Conservation (phyloP, 2,888 invertebrate species). For the Eupithecia centaureata region DNA sequence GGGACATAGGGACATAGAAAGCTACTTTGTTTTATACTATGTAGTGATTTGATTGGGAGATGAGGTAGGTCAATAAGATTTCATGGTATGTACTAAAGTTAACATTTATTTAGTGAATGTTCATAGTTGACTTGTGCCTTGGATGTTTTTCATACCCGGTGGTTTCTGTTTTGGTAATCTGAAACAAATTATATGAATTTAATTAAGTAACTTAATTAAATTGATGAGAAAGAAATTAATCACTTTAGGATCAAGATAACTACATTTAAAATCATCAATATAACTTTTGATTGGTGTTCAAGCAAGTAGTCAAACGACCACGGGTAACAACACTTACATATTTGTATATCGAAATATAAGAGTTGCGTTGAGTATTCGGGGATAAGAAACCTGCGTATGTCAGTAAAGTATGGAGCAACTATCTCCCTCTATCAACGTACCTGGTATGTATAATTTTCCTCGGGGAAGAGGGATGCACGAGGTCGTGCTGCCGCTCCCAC, state of each 20-base stretch:
- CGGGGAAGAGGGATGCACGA: constrained; percentile 89
- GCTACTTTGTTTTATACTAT: too few relatives aligned
- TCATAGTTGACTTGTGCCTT: constrained; percentile 77
- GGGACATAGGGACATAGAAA: too few relatives aligned
- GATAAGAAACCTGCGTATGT: too few relatives aligned
- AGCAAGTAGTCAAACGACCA: too few relatives aligned
- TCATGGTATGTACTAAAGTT: constrained; percentile 4
- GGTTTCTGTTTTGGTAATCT: constrained; percentile 78
- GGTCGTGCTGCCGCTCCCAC: constrained; percentile 88
- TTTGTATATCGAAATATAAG: too few relatives aligned
- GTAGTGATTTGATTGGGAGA: background rate
- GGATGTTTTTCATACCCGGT: constrained; percentile 71
- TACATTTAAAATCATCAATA: too few relatives aligned
- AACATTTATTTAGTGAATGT: constrained; percentile 13
- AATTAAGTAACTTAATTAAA: background rate
- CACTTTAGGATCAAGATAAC: too few relatives aligned
- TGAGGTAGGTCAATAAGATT: constrained; percentile 5
- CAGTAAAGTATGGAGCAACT: too few relatives aligned
- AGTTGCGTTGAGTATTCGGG: too few relatives aligned
- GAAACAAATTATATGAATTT: constrained; percentile 42
- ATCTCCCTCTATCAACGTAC: constrained; percentile 52
- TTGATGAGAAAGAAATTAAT: too few relatives aligned
- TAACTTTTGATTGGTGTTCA: too few relatives aligned
- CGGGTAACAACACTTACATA: too few relatives aligned
- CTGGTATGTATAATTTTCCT: constrained; percentile 88